These are phyloP conservation scores for Triplophysa rosa DNA, from an alignment of 2,113 vertebrate species.

Conservation along the genomic window DNA sequence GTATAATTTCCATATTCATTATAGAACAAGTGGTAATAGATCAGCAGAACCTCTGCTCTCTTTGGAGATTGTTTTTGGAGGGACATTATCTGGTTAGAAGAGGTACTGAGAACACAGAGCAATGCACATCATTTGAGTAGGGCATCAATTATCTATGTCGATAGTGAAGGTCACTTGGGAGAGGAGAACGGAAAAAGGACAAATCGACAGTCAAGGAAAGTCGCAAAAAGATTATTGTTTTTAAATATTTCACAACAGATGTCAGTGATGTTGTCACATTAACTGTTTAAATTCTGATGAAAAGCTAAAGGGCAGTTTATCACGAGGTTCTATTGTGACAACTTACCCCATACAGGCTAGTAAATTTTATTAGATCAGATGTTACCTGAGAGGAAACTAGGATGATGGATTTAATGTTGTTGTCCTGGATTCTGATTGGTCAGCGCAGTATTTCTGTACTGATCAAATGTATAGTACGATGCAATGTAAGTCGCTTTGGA, in stretches of 20 bases:
- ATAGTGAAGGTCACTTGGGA: not conserved
- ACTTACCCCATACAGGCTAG: too few relatives aligned
- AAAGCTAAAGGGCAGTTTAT: too few relatives aligned
- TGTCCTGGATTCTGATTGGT: too few relatives aligned
- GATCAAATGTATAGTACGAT: too few relatives aligned
- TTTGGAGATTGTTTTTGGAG: not conserved
- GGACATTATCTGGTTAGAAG: not conserved
- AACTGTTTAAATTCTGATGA: too few relatives aligned
- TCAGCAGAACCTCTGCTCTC: not conserved
- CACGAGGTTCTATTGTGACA: too few relatives aligned
- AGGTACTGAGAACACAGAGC: not conserved
- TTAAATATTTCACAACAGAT: not conserved
- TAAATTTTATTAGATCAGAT: too few relatives aligned
- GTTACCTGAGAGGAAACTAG: too few relatives aligned
- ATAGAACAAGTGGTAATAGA: not conserved
- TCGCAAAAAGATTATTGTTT: not conserved
- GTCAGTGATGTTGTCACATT: too few relatives aligned
- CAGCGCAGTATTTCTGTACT: too few relatives aligned
- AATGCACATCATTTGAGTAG: slow-evolving; percentile 17
- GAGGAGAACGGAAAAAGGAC: not conserved
- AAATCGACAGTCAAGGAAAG: not conserved
- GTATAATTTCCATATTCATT: slow-evolving; percentile 22
- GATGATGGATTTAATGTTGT: too few relatives aligned
- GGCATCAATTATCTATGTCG: slow-evolving; percentile 22
- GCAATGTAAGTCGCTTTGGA: too few relatives aligned